Evolutionary conservation across 2,113 vertebrate species (phyloP).

Genomic region (Pseudorhombus dupliciocellatus): DNA sequence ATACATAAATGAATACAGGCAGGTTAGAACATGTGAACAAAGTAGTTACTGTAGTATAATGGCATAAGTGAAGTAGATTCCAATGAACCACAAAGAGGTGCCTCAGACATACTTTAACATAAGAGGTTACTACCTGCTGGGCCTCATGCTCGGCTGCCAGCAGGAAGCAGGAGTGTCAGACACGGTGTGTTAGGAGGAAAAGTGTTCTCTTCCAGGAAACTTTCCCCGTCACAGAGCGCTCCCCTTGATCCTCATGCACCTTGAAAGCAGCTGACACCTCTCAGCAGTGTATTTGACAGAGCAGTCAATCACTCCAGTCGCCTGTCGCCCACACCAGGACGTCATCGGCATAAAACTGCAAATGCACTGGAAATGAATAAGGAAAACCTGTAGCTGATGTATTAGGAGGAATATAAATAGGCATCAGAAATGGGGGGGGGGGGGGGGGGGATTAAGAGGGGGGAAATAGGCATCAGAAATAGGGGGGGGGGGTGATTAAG

Average conservation of each 20-base stretch:
- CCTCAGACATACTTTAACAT: neutral
- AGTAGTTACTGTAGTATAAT: too few species aligned
- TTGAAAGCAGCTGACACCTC: conserved; percentile 54
- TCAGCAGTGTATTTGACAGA: conserved; percentile 36
- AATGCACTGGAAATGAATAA: conserved; percentile 38
- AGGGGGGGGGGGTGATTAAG: conserved; percentile 65
- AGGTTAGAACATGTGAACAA: neutral
- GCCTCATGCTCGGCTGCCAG: neutral
- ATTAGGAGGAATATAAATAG: conserved; percentile 42
- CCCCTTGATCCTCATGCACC: conserved; percentile 36
- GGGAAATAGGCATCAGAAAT: conserved; percentile 60
- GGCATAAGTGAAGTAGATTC: neutral
- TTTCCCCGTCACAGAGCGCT: conserved; percentile 5
- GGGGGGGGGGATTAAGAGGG: conserved; percentile 72
- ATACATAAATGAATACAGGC: too few species aligned
- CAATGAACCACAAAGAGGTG: neutral
- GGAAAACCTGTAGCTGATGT: conserved; percentile 42
- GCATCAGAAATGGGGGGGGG: conserved; percentile 53
- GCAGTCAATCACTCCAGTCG: conserved; percentile 53
- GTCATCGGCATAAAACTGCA: conserved; percentile 48
- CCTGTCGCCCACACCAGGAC: conserved; percentile 46
- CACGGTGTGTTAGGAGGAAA: neutral
- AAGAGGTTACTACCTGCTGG: conserved; percentile 9
- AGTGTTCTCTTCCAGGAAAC: neutral
- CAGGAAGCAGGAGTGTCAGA: conserved; percentile 10